Conservation (phyloP, 2,113 vertebrate species). For the Edolisoma coerulescens region DNA sequence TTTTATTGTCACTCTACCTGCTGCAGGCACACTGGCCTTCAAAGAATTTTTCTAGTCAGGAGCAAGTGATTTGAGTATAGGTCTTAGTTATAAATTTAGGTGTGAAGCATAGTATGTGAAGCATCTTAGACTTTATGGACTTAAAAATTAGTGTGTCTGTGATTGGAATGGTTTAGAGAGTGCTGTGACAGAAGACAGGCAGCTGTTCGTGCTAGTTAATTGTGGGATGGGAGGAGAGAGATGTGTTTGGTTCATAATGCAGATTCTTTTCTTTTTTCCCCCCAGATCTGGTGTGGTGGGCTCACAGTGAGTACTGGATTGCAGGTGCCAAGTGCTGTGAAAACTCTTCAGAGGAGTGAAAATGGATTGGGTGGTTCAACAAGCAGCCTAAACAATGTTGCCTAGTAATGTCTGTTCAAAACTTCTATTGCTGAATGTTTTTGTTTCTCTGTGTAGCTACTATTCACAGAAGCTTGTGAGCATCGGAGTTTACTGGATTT, state of each 20-base stretch:
- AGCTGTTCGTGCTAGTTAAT: neutral
- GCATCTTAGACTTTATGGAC: neutral
- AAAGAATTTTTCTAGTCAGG: neutral
- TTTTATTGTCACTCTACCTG: neutral
- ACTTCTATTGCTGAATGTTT: neutral
- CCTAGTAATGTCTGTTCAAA: conserved; percentile 63
- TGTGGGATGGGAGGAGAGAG: neutral
- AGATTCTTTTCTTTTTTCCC: neutral
- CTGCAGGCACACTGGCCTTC: neutral
- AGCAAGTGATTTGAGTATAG: neutral
- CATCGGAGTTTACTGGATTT: conserved; percentile 32
- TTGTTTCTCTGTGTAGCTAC: conserved; percentile 18
- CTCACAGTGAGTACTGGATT: conserved; percentile 83
- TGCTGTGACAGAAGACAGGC: neutral
- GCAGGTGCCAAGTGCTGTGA: conserved; percentile 89
- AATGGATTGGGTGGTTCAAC: conserved; percentile 78
- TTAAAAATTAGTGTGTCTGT: neutral
- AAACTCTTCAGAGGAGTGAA: conserved; percentile 81
- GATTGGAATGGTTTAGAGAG: neutral
- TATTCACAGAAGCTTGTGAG: conserved; percentile 42
- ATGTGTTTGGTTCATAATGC: neutral
- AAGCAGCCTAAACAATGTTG: conserved; percentile 78
- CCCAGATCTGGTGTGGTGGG: conserved; percentile 91
- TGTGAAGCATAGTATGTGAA: neutral
- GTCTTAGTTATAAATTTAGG: neutral